Evolutionary conservation across 2,888 invertebrate genomes (phyloP), one percentile per base, ranked within the genome.

Genomic region (Nephrotoma appendiculata): DNA sequence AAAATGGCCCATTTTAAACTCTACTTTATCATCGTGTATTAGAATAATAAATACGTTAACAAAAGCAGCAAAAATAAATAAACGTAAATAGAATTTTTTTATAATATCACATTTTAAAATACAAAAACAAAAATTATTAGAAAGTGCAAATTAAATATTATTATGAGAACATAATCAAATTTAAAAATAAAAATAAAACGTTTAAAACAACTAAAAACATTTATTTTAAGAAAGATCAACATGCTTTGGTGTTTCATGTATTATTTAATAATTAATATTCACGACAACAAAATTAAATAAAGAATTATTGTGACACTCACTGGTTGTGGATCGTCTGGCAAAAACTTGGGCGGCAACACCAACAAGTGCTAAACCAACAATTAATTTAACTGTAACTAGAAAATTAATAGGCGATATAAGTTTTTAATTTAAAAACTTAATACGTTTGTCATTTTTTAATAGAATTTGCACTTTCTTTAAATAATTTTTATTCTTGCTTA

Each of bases 301-400:
- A 31, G 71, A 71, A 71, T 71, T 71, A 84, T 84, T 84, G 43
- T 84, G 43, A 84, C 84, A 89, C 89, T 89, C 89, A 92, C 92
- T 91, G 90, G 94, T 94, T 91, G 94, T 94, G 93, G 93, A 93
- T 92, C 95, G 94, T 93, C 95, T 95, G 92, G 96, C 94, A 92
- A 97, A 94, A 91, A 96, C 96, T 92, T 96, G 95, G 93, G 96
- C 96, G 90, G 96, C 96, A 91, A 96, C 96, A 92, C 95, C 94
- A 92, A 96, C 94, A 91, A 97, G 94, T 90, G 96, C 96, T 92
- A 95, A 94, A 92, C 97, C 97, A 92, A 97, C 95, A 92, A 94
- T 94, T 93, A 96, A 93, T 94, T 96, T 97, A 93, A 96, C 95
- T 92, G 95, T 95, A 94, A 96, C 96, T 96, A 95, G 71, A 71